Conservation (phyloP, 2,888 invertebrate genomes). For the Harpalus rufipes region DNA sequence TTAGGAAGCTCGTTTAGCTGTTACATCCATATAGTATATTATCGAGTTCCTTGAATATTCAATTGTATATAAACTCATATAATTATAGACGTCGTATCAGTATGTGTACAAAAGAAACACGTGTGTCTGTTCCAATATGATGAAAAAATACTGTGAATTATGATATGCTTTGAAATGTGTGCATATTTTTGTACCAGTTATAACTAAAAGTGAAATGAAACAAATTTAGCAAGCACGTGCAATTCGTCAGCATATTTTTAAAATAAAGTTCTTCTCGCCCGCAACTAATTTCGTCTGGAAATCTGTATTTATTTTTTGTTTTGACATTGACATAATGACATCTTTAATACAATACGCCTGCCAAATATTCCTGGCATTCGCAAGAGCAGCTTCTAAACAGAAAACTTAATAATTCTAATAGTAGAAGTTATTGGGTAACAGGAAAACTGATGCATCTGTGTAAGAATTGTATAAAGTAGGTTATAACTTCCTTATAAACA, state of each 20-base stretch:
- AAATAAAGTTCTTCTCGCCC: constrained; percentile 20
- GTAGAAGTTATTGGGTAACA: not conserved
- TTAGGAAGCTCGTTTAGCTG: too few relatives aligned
- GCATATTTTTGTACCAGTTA: constrained; percentile 3
- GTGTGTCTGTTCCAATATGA: too few relatives aligned
- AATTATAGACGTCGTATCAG: too few relatives aligned
- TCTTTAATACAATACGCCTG: constrained; percentile 23
- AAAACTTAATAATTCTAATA: too few relatives aligned
- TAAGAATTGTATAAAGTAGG: constrained; percentile 40
- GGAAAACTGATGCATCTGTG: not conserved
- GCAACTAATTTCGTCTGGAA: not conserved
- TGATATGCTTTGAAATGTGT: too few relatives aligned
- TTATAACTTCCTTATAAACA: constrained; percentile 54
- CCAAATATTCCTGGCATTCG: constrained; percentile 10
- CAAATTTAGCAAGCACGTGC: constrained; percentile 15
- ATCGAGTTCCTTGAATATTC: too few relatives aligned
- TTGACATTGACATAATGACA: constrained; percentile 44
- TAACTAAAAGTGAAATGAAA: constrained; percentile 2
- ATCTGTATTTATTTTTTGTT: constrained; percentile 25
- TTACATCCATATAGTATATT: too few relatives aligned
- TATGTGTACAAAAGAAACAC: too few relatives aligned
- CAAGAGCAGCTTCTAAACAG: too few relatives aligned
- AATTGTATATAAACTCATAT: too few relatives aligned
- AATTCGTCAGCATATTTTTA: constrained; percentile 22
- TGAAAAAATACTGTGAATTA: too few relatives aligned